Conservation (phyloP, 2,797 vertebrate species). For the Anisognathus igniventris region DNA sequence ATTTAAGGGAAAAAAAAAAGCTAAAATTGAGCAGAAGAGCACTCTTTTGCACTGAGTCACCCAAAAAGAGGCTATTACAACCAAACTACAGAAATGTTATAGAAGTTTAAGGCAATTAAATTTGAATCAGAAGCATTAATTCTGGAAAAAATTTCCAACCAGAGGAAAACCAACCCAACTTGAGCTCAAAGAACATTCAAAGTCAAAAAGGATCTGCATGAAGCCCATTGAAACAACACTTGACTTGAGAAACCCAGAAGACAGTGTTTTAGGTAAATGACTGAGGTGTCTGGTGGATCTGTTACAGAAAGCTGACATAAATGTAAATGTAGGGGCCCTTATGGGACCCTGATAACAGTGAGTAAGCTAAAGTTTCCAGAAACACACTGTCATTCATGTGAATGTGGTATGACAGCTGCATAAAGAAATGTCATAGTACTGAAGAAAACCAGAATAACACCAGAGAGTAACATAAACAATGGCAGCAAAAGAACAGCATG, state of each 20-base stretch:
- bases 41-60: background rate
- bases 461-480: background rate
- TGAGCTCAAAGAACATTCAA: background rate
- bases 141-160: background rate
- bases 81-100: background rate
- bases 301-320: background rate
- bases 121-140: background rate
- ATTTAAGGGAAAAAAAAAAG: background rate
- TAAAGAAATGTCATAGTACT: background rate
- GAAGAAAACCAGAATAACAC: background rate
- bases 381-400: background rate
- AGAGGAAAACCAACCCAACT: background rate
- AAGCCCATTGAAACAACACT: background rate
- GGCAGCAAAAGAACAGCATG: accelerated
- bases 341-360: background rate
- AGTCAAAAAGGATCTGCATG: background rate
- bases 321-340: background rate
- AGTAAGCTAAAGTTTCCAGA: background rate
- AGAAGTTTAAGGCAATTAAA: background rate
- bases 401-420: background rate
- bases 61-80: background rate
- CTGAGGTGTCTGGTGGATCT: background rate
- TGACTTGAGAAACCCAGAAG: background rate
- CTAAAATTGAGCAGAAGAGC: background rate
- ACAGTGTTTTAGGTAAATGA: background rate